Conservation (phyloP, 2,113 vertebrate species). For the Girardinichthys multiradiatus region DNA sequence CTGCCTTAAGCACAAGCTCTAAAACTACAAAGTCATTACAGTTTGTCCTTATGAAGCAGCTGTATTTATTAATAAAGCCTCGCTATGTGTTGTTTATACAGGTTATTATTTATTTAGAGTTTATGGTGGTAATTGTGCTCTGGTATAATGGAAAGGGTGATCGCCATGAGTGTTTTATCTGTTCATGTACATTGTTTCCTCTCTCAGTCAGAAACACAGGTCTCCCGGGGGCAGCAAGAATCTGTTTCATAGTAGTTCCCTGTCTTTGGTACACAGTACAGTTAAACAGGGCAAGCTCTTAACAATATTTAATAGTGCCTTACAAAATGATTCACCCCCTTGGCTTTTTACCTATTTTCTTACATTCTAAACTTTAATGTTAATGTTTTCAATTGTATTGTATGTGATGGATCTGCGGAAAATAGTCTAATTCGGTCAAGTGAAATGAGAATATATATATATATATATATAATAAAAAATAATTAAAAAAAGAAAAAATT, state of each 20-base stretch:
- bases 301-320: not conserved
- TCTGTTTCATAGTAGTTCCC: constrained; percentile 38
- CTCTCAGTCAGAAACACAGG: constrained; percentile 10
- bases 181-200: constrained; percentile 10
- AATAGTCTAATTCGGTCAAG: too few species aligned
- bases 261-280: constrained; percentile 4
- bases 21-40: constrained; percentile 7
- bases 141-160: constrained; percentile 20
- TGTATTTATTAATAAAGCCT: constrained; percentile 9
- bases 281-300: not conserved
- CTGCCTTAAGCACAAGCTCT: constrained; percentile 6
- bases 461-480: too few species aligned
- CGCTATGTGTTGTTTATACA: constrained; percentile 4
- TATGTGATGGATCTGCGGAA: too few species aligned
- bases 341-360: too few species aligned
- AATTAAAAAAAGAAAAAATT: too few species aligned
- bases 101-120: constrained; percentile 13
- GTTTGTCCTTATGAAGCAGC: not conserved
- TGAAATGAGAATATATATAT: too few species aligned
- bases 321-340: too few species aligned
- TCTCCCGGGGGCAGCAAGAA: constrained; percentile 16
- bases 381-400: too few species aligned
- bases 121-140: constrained; percentile 10
- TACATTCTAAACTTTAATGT: too few species aligned
- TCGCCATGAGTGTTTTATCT: not conserved